Conservation (phyloP, 2,113 vertebrate species). For the Carassius auratus region DNA sequence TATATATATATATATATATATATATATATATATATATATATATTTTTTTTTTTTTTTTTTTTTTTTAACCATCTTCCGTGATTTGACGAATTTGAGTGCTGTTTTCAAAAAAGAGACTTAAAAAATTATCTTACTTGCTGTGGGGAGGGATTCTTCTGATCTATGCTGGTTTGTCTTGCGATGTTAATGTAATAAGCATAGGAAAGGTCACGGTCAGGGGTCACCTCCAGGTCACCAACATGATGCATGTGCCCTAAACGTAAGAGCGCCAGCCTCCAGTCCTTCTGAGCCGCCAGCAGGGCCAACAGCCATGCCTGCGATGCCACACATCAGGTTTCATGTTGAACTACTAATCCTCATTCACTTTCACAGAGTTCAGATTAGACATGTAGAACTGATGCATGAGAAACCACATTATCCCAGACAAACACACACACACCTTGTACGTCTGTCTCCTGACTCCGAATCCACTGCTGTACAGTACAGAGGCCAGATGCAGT, state of each 20-base stretch:
- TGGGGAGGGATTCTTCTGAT: slow-evolving; percentile 66
- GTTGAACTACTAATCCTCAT: not conserved
- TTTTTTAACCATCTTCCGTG: no score
- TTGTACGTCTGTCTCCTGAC: slow-evolving; percentile 65
- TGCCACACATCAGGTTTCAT: not conserved
- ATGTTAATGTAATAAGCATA: slow-evolving; percentile 81
- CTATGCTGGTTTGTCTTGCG: slow-evolving; percentile 71
- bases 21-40: no score
- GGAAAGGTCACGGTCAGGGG: slow-evolving; percentile 71
- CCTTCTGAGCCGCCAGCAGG: slow-evolving; percentile 74
- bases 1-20: no score
- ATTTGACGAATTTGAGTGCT: no score
- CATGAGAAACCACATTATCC: not conserved
- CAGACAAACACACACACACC: slow-evolving; percentile 64
- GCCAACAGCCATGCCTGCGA: slow-evolving; percentile 73
- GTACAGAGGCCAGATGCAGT: slow-evolving; percentile 71
- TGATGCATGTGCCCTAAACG: slow-evolving; percentile 76
- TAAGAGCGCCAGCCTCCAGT: slow-evolving; percentile 74
- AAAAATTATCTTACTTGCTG: slow-evolving; percentile 68
- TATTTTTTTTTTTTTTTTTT: no score
- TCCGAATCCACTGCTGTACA: slow-evolving; percentile 74
- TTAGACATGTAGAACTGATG: not conserved
- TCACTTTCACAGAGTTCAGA: not conserved
- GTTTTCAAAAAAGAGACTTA: no score
- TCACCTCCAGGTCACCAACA: slow-evolving; percentile 64